These are phyloP conservation scores for Netelia melanura DNA, from an alignment of 2,888 invertebrate genomes.

Conservation along the genomic window DNA sequence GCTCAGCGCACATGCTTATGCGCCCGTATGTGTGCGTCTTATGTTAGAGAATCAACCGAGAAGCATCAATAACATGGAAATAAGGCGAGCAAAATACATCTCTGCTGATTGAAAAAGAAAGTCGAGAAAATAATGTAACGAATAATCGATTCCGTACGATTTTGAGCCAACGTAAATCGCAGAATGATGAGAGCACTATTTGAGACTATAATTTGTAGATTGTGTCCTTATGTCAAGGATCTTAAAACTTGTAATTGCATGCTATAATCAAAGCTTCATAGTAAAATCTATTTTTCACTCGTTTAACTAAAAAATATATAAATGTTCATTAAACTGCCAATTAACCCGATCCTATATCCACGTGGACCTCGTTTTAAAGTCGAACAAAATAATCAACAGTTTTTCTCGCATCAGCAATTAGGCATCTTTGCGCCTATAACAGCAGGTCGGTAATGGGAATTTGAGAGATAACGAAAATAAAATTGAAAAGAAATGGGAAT, in stretches of 20 bases:
- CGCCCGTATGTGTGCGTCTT: conserved; percentile 44
- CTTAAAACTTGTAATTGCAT: no score
- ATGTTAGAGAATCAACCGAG: conserved; percentile 67
- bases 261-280: no score
- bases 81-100: conserved; percentile 47
- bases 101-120: conserved; percentile 2
- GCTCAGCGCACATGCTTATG: background rate
- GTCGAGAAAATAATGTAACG: conserved; percentile 35
- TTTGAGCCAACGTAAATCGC: background rate
- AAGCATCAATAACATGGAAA: conserved; percentile 77
- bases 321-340: no score
- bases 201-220: background rate
- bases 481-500: conserved; percentile 10
- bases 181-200: background rate
- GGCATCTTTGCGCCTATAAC: background rate
- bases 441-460: background rate
- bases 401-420: background rate
- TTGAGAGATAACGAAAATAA: conserved; percentile 26
- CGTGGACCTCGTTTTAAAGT: no score
- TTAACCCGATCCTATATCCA: no score
- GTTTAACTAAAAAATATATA: no score
- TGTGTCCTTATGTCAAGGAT: background rate
- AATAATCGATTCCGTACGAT: conserved; percentile 50
- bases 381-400: background rate
- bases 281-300: no score